Evolutionary conservation across 2,113 vertebrate species (phyloP).

Genomic region (Anser brachyrhynchus): DNA sequence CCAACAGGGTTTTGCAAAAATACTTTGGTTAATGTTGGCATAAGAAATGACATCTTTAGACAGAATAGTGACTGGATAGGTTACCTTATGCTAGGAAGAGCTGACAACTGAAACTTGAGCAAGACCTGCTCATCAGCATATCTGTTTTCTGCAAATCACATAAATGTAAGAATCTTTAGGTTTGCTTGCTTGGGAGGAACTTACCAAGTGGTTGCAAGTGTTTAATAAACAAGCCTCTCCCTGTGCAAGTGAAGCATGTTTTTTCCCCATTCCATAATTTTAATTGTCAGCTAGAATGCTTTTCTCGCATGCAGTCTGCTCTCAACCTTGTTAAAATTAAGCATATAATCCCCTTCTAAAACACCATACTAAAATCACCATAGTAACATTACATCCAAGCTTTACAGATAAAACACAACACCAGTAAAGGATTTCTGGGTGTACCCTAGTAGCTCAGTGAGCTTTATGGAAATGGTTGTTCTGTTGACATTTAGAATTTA

Average conservation of each 20-base stretch:
- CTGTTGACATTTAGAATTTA: constrained; percentile 45
- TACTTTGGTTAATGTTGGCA: no score
- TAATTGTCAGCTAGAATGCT: constrained; percentile 71
- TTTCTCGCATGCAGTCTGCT: constrained; percentile 73
- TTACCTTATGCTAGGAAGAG: no score
- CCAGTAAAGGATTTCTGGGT: constrained; percentile 59
- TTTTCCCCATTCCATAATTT: constrained; percentile 31
- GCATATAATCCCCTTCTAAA: constrained; percentile 80
- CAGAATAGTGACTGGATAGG: no score
- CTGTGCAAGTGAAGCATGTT: constrained; percentile 23
- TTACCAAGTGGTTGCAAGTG: constrained; percentile 34
- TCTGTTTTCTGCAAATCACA: no score
- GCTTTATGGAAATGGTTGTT: constrained; percentile 69
- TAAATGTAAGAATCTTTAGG: background rate
- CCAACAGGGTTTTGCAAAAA: no score
- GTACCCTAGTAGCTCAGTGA: constrained; percentile 63
- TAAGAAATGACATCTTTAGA: no score
- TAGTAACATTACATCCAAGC: constrained; percentile 77
- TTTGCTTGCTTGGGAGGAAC: background rate
- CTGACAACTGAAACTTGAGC: no score
- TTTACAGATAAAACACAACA: constrained; percentile 72
- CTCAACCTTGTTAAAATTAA: constrained; percentile 81
- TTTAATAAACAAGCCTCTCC: constrained; percentile 54
- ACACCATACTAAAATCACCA: constrained; percentile 75
- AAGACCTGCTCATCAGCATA: no score